Base-by-base conservation (phyloP, 2,888 invertebrate genomes). In the Zeuzera pyrina region DNA sequence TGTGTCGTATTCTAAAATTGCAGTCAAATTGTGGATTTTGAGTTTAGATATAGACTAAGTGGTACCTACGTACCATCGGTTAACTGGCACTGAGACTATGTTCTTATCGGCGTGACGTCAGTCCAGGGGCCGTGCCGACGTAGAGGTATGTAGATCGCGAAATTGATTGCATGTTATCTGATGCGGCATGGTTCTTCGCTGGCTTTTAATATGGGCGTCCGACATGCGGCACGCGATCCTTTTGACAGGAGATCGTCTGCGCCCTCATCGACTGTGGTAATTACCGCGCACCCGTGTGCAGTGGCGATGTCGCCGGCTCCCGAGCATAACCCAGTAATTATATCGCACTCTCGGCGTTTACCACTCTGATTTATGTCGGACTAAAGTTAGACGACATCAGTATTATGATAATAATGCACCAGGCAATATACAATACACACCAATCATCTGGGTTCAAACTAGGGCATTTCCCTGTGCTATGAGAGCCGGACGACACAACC, bases 161-260 rank as follows among this genome's bases (percentile, higher is more conserved):
- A 81, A 76, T 81, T 77, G 81, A 83, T 83, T 77, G 81, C 79
- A 77, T 72, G 78, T 64, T 79, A 81, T 81, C 81, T 68, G 81
- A 78, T 81, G 74, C 70, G 67, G 78, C 73, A 71, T 73, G 77
- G 72, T 76, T 79, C 78, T 76, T 78, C 72, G 78, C 73, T 74
- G 71, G 73, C 77, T 69, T 81, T 79, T 79, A 78, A 78, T 76
- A 72, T 70, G 65, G 71, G 76, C 76, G 70, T 73, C 69, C 69
- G 69, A 59, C 51, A 59, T 60, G 57, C 55, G 52, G 66, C 81
- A 83, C 83, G 83, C 81, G 77, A 83, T 69, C 63, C 70, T 67
- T 72, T 68, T 78, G 79, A 77, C 78, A 77, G 76, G 69, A 79
- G 77, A 79, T 76, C 65, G 70, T 58, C 71, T 63, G 53, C 55